phyloP scores from a whole-genome alignment of 2,113 vertebrate species.

The Lutjanus erythropterus region DNA sequence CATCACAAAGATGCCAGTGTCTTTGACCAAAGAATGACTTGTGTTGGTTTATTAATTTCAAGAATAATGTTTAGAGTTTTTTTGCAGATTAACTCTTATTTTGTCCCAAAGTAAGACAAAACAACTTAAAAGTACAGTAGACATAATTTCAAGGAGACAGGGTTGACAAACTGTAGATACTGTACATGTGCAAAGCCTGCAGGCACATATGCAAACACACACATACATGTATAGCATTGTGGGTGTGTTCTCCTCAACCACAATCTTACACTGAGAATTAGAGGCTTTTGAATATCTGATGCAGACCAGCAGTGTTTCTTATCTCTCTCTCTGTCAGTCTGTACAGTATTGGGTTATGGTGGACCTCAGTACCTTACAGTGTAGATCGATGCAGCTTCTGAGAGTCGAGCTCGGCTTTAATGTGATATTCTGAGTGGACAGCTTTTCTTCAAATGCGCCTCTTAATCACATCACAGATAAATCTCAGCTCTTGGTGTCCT shows the following conservation, averaged over 20 bases:
- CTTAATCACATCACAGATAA: constrained; percentile 84
- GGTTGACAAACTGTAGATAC: neutral
- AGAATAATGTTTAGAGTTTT: neutral
- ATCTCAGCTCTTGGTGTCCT: constrained; percentile 64
- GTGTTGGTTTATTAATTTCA: neutral
- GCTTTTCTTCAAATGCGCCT: constrained; percentile 83
- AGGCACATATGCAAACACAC: neutral
- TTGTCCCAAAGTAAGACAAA: neutral
- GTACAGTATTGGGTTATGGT: constrained; percentile 77
- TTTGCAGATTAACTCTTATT: neutral
- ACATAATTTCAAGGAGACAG: neutral
- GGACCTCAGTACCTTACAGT: constrained; percentile 71
- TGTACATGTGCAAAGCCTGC: neutral
- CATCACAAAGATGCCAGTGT: no score
- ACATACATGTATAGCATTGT: neutral
- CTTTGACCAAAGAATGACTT: no score
- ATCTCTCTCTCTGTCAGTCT: constrained; percentile 11
- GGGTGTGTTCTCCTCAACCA: neutral
- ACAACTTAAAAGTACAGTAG: neutral
- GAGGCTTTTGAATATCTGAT: constrained; percentile 31
- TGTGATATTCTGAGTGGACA: constrained; percentile 83
- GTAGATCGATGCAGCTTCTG: constrained; percentile 81
- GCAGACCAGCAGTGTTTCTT: neutral
- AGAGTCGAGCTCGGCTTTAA: constrained; percentile 79
- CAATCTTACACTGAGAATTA: constrained; percentile 19